These are phyloP conservation scores for Centropyge bicolor DNA, from an alignment of 2,797 vertebrate genomes.

Conservation along the genomic window DNA sequence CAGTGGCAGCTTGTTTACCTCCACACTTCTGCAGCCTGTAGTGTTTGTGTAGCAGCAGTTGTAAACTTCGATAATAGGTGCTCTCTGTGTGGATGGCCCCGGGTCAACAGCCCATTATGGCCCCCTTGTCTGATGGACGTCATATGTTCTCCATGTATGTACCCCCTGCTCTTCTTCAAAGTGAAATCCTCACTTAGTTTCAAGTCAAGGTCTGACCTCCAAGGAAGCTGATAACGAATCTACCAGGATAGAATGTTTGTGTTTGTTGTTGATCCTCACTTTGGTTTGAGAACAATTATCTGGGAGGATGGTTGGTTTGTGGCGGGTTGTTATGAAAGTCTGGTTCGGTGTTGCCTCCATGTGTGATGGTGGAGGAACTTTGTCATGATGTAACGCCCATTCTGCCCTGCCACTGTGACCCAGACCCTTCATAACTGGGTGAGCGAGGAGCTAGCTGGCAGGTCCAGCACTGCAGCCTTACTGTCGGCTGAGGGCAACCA, in stretches of 20 bases:
- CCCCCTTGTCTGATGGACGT: constrained; percentile 33
- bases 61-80: constrained; percentile 53
- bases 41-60: constrained; percentile 55
- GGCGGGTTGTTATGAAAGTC: background rate
- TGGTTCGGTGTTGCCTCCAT: constrained; percentile 23
- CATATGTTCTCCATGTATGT: constrained; percentile 46
- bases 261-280: background rate
- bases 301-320: background rate
- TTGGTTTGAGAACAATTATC: constrained; percentile 16
- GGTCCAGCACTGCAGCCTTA: constrained; percentile 88
- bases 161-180: constrained; percentile 33
- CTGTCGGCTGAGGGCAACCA: constrained; percentile 92
- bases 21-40: background rate
- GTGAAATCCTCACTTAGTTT: constrained; percentile 40
- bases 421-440: constrained; percentile 93
- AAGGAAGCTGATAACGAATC: background rate
- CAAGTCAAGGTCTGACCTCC: background rate
- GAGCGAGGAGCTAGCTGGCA: constrained; percentile 92
- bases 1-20: background rate
- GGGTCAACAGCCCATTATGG: constrained; percentile 56
- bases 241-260: background rate
- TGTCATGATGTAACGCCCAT: constrained; percentile 58
- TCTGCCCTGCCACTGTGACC: constrained; percentile 72
- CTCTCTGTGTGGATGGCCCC: constrained; percentile 42
- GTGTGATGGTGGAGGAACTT: constrained; percentile 26